phyloP scores from a whole-genome alignment of 2,888 invertebrate genomes.

The Phoenoteleia sp. region DNA sequence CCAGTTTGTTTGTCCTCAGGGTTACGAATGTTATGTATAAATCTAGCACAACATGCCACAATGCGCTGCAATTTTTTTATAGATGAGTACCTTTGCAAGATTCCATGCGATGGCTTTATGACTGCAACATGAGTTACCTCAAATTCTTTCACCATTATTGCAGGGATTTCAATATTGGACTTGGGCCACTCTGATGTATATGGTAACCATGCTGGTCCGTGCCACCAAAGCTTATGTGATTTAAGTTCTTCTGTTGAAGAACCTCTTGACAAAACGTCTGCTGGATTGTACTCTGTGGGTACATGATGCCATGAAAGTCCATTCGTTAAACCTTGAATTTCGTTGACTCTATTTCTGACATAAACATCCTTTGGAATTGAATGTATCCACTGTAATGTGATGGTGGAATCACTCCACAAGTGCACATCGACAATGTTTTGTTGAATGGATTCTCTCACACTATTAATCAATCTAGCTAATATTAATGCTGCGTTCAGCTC shows the following conservation, averaged over 20 bases:
- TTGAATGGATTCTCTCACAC: slow-evolving; percentile 10
- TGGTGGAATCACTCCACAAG: too few species aligned
- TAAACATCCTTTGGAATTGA: background rate
- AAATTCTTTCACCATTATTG: background rate
- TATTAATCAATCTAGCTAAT: background rate
- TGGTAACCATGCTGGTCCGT: background rate
- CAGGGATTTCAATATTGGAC: background rate
- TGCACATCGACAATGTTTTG: too few species aligned
- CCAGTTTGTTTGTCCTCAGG: slow-evolving; percentile 2
- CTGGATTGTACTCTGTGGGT: background rate
- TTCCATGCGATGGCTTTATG: background rate
- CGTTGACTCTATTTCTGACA: background rate
- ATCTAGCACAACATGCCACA: background rate
- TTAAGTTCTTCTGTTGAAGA: background rate
- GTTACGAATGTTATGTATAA: background rate
- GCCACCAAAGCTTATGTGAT: background rate
- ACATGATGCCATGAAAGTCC: background rate
- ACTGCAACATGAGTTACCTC: background rate
- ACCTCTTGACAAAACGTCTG: background rate
- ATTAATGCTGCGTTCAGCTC: slow-evolving; percentile 38
- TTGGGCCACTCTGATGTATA: background rate
- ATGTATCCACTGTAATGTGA: too few species aligned
- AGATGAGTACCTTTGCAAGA: slow-evolving; percentile 1
- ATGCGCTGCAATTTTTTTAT: background rate
- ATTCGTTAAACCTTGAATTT: background rate